Base-by-base conservation (phyloP, 2,113 vertebrate species). In the Chionodraco myersi region DNA sequence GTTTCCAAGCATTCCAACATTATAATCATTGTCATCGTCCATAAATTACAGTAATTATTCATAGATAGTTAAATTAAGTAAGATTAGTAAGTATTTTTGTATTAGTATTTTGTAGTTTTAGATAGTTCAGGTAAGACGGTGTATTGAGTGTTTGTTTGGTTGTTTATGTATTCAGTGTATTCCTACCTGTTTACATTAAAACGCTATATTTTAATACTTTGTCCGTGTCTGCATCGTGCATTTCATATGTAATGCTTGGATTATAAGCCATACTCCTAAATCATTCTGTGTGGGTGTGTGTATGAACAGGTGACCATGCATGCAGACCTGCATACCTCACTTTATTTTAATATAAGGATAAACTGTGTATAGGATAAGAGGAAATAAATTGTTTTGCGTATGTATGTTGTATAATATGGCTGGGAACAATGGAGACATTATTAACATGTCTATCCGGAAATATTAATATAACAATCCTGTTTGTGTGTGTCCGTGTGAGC, bases 221-320 rank as follows among this genome's bases (percentile, higher is more conserved):
- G 30, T 30, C 30, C 3, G 30, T 30, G 30, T 3, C 26, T 26
- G 30, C 30, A 30, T 30, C 30, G 3, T 30, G 3, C 30, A 4
- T 30, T 26, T 26, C 26, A 26, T 26, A 65, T 10, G 4, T 15
- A 15, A 14, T 9, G 9, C 48, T 3, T 48, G 21, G 1, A 49
- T 65, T 16, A 30, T 30, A 94, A 64, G 74, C 72, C 41, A 56
- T n/a, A 59, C 74, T 83, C 76, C 82, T 84, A 80, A 82, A 1
- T 78, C 72, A 66, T 65, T 18, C 74, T 60, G 4, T 65, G 51
- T 69, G 58, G 53, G 54, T 53, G 78, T 57, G n/a, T 61, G 9
- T 52, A 59, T 61, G 15, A 57, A 41, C 49, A 63, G 52, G 52
- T 59, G 45, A 56, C 57, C 44, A 44, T 53, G 45, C 21, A 54